A percentile compares a stretch with the other conserved stretches of the same genome.
Conservation (phyloP, 2,113 vertebrate genomes). For the Brachirus orientalis region DNA sequence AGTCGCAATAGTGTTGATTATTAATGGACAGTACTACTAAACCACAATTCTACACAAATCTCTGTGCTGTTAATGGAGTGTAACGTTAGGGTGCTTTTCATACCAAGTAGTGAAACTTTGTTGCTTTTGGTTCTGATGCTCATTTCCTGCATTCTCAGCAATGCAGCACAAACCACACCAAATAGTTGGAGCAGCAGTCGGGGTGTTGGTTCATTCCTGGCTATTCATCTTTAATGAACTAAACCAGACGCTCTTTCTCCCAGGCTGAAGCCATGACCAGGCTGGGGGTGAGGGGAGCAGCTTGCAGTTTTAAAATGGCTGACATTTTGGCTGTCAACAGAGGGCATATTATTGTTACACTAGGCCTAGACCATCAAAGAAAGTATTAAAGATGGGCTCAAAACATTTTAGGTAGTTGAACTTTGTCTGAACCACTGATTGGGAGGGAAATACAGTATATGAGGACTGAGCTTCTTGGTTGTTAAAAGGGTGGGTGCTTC, state of each 20-base stretch:
- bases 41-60: constrained; percentile 15
- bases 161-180: constrained; percentile 53
- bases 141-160: constrained; percentile 62
- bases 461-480: no score
- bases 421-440: no score
- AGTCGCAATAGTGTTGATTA: constrained; percentile 43
- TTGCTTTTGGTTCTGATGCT: constrained; percentile 57
- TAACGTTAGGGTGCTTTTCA: constrained; percentile 41
- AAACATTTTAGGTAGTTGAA: no score
- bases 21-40: constrained; percentile 4
- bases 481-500: no score
- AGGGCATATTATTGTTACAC: constrained; percentile 55
- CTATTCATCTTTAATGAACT: constrained; percentile 59
- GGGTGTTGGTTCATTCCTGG: constrained; percentile 47
- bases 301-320: constrained; percentile 78
- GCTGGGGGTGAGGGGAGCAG: constrained; percentile 60
- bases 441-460: no score
- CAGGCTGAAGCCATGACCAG: constrained; percentile 64
- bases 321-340: constrained; percentile 77
- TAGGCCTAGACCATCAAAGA: neutral
- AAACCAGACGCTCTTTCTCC: constrained; percentile 41
- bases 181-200: constrained; percentile 27
- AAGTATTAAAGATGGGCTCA: neutral
- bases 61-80: constrained; percentile 47
- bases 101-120: constrained; percentile 62